phyloP scores from a whole-genome alignment of 2,797 vertebrate species.

The Parauchenoglanis punctatus region DNA sequence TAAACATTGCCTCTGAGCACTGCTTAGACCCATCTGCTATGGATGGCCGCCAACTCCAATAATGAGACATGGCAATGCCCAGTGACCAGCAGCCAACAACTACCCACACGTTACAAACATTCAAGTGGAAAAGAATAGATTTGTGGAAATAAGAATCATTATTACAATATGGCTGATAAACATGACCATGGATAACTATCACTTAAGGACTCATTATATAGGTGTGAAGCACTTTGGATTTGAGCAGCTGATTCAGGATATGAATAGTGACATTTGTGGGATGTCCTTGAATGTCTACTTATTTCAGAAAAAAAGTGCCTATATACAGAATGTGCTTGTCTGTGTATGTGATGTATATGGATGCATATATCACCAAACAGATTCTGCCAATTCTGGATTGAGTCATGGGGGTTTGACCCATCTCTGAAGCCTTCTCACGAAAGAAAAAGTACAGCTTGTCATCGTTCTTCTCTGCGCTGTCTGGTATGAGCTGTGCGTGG shows the following conservation, averaged over 20 bases:
- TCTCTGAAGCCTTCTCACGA: constrained; percentile 91
- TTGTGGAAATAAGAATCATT: constrained; percentile 35
- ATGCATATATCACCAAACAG: constrained; percentile 84
- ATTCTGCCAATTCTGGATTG: constrained; percentile 95
- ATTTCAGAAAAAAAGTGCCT: background rate
- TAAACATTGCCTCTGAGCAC: constrained; percentile 64
- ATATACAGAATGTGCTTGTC: constrained; percentile 2
- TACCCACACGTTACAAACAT: constrained; percentile 57
- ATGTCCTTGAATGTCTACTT: background rate
- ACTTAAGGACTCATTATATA: background rate
- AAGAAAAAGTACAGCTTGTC: constrained; percentile 99
- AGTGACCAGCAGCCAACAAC: constrained; percentile 56
- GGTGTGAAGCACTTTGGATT: constrained; percentile 23
- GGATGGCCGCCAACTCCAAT: constrained; percentile 66
- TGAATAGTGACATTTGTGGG: background rate
- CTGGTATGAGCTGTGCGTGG: constrained; percentile 93
- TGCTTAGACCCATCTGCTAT: constrained; percentile 66
- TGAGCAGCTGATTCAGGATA: constrained; percentile 3
- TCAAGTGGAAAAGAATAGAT: constrained; percentile 46
- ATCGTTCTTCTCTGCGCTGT: constrained; percentile 93
- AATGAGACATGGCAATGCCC: constrained; percentile 57
- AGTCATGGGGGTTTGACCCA: constrained; percentile 89
- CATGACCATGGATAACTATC: constrained; percentile 21
- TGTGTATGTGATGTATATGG: background rate
- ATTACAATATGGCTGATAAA: constrained; percentile 13